Conservation (phyloP, 2,113 vertebrate genomes). For the Crotalus helleri region DNA sequence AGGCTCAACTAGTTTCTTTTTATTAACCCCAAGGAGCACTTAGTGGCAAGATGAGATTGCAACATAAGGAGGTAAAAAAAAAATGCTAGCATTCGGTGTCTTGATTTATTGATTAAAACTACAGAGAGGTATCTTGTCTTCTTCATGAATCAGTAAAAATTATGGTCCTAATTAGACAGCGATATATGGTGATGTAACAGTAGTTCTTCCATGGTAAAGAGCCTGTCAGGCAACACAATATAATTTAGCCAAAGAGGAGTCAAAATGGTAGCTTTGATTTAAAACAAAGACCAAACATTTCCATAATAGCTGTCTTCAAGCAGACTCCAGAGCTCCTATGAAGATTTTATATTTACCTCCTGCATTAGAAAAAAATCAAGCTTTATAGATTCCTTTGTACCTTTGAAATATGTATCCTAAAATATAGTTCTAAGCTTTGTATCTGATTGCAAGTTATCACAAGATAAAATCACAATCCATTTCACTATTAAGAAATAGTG, state of each 20-base stretch:
- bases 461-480: constrained; percentile 2
- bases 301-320: constrained; percentile 39
- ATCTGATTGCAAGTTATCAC: not conserved
- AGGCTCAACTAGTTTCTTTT: constrained; percentile 23
- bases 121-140: not conserved
- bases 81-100: constrained; percentile 33
- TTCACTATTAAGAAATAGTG: not conserved
- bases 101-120: constrained; percentile 52
- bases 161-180: constrained; percentile 51
- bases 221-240: constrained; percentile 31
- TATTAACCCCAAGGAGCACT: constrained; percentile 28
- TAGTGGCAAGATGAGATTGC: constrained; percentile 31
- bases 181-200: constrained; percentile 43
- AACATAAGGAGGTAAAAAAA: constrained; percentile 36
- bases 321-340: constrained; percentile 19
- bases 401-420: not conserved
- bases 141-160: constrained; percentile 14
- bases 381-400: not conserved
- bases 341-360: not conserved
- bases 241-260: constrained; percentile 11
- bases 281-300: constrained; percentile 42
- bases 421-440: not conserved
- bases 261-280: constrained; percentile 36
- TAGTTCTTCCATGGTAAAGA: constrained; percentile 40
- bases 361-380: not conserved